Evolutionary conservation across 2,888 invertebrate species (phyloP), one percentile per base, ranked within the genome.

Genomic region (Arenicola marina): DNA sequence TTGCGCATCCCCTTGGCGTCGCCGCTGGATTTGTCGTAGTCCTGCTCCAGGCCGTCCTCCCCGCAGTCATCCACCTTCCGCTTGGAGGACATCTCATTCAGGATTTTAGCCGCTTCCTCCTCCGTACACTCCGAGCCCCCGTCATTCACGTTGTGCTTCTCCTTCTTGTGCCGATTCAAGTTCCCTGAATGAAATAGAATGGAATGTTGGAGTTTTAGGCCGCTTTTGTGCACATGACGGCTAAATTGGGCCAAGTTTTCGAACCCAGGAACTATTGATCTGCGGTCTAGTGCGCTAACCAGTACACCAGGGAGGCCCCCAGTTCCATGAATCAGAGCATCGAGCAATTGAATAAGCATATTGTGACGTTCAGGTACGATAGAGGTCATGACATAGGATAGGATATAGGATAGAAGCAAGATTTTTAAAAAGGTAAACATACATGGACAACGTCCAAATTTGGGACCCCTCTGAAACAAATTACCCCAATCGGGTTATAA

Each of bases 81-180:
- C 21, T 33, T 28, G 21, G 57, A 38, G n/a, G 77, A 76, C 65
- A 78, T 68, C 4, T 73, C 70, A 48, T 75, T 77, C 11, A 80
- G 71, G 59, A 79, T 78, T 24, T 76, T 73, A 7, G 79, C 79
- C 4, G 79, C 79, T 56, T 78, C 79, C 59, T 80, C 80, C 51
- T 79, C 79, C 73, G 76, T 78, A 31, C 67, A 73, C 54, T 77
- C 76, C 11, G 75, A 75, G 2, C 70, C 33, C 11, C 51, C 34
- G 4, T 55, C 67, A n/a, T 24, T 62, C 18, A 45, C 46, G 26
- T 61, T 51, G 68, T 81, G 81, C 62, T 81, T 81, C 34, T 78
- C 78, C 65, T 80, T 81, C 60, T 78, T 77, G 67, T 81, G 81
- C 29, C 81, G 67, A 53, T 79, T 80, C 55, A 81, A 66, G 65